Conservation (phyloP, 2,797 vertebrate species). For the Chanos chanos region DNA sequence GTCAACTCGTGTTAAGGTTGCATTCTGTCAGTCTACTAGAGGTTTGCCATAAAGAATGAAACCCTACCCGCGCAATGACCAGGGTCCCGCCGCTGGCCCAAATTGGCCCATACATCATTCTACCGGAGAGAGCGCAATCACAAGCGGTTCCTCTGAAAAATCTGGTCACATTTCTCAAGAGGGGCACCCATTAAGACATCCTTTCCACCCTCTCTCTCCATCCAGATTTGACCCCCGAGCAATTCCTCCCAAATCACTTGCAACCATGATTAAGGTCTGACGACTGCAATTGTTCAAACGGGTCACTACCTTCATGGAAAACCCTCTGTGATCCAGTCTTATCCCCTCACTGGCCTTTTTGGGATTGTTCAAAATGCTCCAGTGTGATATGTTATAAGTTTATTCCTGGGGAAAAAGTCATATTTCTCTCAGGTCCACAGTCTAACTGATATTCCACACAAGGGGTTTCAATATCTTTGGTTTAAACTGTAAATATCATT, state of each 20-base stretch:
- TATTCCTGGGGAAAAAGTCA: too few species aligned
- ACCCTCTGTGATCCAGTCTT: too few species aligned
- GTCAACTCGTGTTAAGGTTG: neutral
- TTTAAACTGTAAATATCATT: neutral
- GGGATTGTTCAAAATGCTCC: too few species aligned
- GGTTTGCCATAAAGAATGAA: slow-evolving; percentile 10
- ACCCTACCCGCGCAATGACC: neutral
- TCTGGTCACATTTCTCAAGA: neutral
- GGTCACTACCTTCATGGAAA: too few species aligned
- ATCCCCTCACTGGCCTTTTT: neutral
- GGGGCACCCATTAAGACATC: neutral
- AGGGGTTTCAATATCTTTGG: too few species aligned
- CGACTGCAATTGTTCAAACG: too few species aligned
- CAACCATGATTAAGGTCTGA: too few species aligned
- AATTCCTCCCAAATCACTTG: neutral
- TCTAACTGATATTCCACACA: too few species aligned
- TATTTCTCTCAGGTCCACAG: too few species aligned
- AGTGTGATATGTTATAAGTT: too few species aligned
- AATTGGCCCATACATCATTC: slow-evolving; percentile 18
- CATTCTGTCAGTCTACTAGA: slow-evolving; percentile 7
- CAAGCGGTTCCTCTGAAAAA: neutral
- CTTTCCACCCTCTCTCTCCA: neutral
- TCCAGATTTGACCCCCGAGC: neutral
- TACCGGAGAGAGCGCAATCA: neutral
- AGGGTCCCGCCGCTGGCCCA: neutral